Evolutionary conservation across 2,797 vertebrate genomes (phyloP).

Genomic region (Sebastolobus alascanus): DNA sequence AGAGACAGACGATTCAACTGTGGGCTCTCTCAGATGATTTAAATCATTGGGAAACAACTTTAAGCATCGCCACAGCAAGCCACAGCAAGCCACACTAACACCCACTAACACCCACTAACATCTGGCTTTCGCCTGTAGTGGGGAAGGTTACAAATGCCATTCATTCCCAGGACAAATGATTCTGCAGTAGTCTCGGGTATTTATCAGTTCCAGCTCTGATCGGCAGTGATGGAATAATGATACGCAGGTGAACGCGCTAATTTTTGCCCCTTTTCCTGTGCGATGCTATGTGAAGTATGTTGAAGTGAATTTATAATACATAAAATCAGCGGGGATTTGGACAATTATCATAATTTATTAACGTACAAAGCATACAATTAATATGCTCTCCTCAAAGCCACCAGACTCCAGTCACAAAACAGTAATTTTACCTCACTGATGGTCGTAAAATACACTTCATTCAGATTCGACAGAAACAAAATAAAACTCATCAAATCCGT

Average conservation of each 20-base stretch:
- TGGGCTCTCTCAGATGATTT: constrained; percentile 6
- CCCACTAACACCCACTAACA: too few species aligned
- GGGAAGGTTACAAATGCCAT: too few species aligned
- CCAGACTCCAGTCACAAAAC: background rate
- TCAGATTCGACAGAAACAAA: background rate
- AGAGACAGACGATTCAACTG: constrained; percentile 16
- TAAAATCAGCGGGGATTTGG: background rate
- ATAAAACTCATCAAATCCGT: background rate
- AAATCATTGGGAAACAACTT: constrained; percentile 18
- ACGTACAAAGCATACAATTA: background rate
- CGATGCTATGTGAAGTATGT: background rate
- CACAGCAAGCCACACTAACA: too few species aligned
- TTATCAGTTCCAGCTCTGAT: too few species aligned
- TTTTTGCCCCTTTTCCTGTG: background rate
- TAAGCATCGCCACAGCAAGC: constrained; percentile 2
- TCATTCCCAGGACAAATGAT: too few species aligned
- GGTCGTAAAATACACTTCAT: too few species aligned
- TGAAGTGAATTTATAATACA: background rate
- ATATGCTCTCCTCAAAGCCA: background rate
- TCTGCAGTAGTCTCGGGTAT: too few species aligned
- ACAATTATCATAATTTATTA: background rate
- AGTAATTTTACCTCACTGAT: background rate
- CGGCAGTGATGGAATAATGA: too few species aligned
- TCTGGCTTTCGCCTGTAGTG: too few species aligned
- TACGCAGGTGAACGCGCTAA: too few species aligned